Evolutionary conservation across 2,797 vertebrate genomes (phyloP), one percentile per base, ranked within the genome.

Genomic region (Arnoldichthys spilopterus): DNA sequence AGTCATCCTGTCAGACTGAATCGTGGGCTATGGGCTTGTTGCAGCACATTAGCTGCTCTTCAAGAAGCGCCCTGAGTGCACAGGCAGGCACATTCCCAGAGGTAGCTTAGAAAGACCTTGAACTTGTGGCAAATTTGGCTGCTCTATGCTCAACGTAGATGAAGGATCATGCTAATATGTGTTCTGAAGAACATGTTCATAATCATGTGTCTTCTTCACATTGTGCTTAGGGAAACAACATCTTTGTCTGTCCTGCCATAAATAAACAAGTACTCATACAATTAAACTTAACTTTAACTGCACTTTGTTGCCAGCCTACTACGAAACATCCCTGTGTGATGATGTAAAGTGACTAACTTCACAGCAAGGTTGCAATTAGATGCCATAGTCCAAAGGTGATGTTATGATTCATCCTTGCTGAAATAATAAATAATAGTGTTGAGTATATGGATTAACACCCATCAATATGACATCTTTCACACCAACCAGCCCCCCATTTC

Each of bases 1-100:
- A 81, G 84, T 83, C 62, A 28, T 74, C 18, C 71, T 83, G 86
- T 87, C 85, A 88, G 79, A 51, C 83, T 90, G 86, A 89, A 86
- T 88, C 83, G 88, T 68, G 71, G 79, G 15, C 13, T 76, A 76
- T 54, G 80, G 83, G 63, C 56, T 84, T 80, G 72, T 79, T 64
- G 54, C 30, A 28, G 62, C 77, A 79, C 79, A 84, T 88, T 78
- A 85, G 80, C 82, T 78, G 11, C 71, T 76, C 71, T 74, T 78
- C 78, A 40, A 1, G 61, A 83, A 87, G 78, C 66, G 75, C 68
- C 74, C 62, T n/a, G 72, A 83, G 83, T 79, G 80, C 81, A 83
- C 76, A 51, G 58, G 34, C n/a, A 43, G 32, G 49, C 22, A 63
- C 15, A 18, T 56, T 15, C 53, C 56, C 54, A 66, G 62, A 83